phyloP scores from a whole-genome alignment of 2,797 vertebrate genomes.

The Hemitrygon akajei region DNA sequence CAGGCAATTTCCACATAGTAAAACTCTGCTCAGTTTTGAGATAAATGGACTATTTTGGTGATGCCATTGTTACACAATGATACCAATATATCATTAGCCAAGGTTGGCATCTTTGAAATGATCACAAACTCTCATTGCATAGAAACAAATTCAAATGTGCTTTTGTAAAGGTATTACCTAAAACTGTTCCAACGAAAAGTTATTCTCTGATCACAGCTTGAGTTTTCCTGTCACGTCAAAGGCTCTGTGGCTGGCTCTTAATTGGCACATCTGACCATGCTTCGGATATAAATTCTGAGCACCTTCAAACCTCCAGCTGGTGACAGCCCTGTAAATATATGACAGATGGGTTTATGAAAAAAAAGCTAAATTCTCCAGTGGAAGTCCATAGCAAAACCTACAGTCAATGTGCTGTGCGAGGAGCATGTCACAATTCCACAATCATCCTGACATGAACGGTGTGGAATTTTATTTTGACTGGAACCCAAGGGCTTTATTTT shows the following conservation, averaged over 20 bases:
- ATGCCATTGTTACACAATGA: background rate
- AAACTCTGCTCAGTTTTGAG: background rate
- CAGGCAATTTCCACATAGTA: background rate
- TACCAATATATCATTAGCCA: background rate
- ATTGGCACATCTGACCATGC: conserved; percentile 5
- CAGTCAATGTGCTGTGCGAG: background rate
- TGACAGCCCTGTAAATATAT: conserved; percentile 3
- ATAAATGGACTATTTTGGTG: background rate
- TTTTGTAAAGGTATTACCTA: background rate
- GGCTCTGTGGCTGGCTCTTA: background rate
- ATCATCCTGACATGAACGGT: background rate
- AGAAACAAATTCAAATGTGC: background rate
- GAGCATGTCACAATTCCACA: background rate
- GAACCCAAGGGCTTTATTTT: conserved; percentile 1
- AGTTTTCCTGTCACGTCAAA: conserved; percentile 21
- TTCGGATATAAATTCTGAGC: background rate
- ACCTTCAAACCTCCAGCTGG: conserved; percentile 24
- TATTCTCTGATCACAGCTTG: background rate
- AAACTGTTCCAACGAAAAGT: background rate
- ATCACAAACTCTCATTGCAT: background rate
- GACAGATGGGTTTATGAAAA: conserved; percentile 36
- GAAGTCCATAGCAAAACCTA: background rate
- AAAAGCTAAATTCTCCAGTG: conserved; percentile 3
- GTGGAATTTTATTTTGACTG: background rate
- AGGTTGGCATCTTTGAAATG: background rate